A percentile compares a stretch with the other conserved stretches of the same genome.
phyloP scores from a whole-genome alignment of 2,888 invertebrate species.

The Volucella inflata region DNA sequence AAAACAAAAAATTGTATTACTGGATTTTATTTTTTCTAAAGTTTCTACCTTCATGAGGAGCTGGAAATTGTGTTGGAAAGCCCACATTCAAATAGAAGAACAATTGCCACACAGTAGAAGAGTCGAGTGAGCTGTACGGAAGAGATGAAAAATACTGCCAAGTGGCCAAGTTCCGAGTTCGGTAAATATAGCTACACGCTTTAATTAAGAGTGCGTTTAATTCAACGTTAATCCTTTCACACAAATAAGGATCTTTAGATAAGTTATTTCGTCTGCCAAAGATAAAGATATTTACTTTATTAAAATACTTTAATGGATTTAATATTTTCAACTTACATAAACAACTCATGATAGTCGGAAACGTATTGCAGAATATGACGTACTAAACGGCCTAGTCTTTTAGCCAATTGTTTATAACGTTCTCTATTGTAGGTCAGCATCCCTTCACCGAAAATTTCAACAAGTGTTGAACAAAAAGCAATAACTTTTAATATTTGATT shows the following conservation, averaged over 20 bases:
- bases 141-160: constrained; percentile 93
- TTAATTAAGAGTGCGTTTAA: constrained; percentile 89
- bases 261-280: constrained; percentile 80
- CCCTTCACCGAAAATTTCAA: constrained; percentile 87
- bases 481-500: constrained; percentile 88
- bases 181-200: constrained; percentile 88
- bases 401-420: constrained; percentile 87
- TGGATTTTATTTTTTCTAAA: not conserved
- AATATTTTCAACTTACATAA: constrained; percentile 78
- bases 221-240: constrained; percentile 87
- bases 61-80: constrained; percentile 83
- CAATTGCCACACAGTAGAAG: constrained; percentile 87
- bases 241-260: constrained; percentile 84
- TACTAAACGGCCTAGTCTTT: constrained; percentile 87
- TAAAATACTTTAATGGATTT: not conserved
- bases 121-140: constrained; percentile 87
- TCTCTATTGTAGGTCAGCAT: constrained; percentile 87
- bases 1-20: constrained; percentile 55
- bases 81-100: constrained; percentile 87
- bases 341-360: constrained; percentile 86
- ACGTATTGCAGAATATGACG: constrained; percentile 90
- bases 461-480: constrained; percentile 88
- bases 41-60: constrained; percentile 73
- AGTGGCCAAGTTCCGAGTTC: constrained; percentile 89
- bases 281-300: not conserved